phyloP scores from a whole-genome alignment of 2,888 invertebrate species.

The Lasioglossum vierecki region DNA sequence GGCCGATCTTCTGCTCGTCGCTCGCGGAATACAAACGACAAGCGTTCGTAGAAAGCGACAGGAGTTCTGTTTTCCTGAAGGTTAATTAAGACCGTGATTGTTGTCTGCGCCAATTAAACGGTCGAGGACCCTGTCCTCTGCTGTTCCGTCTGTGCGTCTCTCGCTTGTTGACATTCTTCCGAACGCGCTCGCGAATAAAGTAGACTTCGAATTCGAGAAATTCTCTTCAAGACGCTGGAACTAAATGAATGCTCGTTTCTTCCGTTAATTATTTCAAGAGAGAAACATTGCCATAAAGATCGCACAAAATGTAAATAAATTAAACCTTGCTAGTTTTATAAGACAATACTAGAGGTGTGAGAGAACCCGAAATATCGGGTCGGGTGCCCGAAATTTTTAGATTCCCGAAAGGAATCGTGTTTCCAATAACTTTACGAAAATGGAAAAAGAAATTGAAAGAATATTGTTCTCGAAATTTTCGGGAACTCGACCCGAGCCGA shows the following conservation, averaged over 20 bases:
- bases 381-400: too few species aligned
- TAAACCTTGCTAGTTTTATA: too few species aligned
- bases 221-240: not conserved
- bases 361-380: too few species aligned
- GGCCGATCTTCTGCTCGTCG: not conserved
- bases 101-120: constrained; percentile 50
- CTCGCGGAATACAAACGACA: constrained; percentile 18
- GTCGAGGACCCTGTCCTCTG: constrained; percentile 13
- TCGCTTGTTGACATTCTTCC: constrained; percentile 27
- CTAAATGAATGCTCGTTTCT: not conserved
- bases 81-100: constrained; percentile 45
- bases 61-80: constrained; percentile 29
- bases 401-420: too few species aligned
- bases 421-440: too few species aligned
- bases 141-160: constrained; percentile 20
- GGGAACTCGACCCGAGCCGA: too few species aligned
- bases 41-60: constrained; percentile 29
- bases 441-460: too few species aligned
- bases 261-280: not conserved
- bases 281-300: not conserved
- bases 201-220: not conserved
- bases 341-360: too few species aligned
- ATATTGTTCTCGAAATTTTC: too few species aligned
- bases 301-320: too few species aligned
- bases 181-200: constrained; percentile 19